Evolutionary conservation across 2,113 vertebrate genomes (phyloP), one percentile per base, ranked within the genome.

Genomic region (Pimephales promelas): DNA sequence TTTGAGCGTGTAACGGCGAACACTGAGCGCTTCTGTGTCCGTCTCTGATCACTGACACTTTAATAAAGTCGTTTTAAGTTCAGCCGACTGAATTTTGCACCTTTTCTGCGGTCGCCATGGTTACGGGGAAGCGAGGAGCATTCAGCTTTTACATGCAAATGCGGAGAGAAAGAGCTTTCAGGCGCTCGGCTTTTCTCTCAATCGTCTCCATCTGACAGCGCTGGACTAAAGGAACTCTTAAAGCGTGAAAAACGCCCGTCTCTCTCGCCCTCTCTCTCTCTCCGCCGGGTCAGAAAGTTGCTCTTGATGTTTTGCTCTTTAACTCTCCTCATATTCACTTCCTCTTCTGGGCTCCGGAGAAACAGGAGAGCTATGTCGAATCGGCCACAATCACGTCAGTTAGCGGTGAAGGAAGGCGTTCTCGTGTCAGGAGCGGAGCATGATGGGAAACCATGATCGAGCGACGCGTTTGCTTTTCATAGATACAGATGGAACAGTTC

Each of bases 61-160:
- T 99, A 97, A 99, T 99, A 97, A 97, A 99, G 97, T 98, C 95
- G 95, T 96, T 96, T 96, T 94, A 96, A 97, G 97, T 98, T 96
- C 96, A 96, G 94, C 93, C 93, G 95, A 97, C 97, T 97, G 96
- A 97, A 97, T 98, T 96, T 98, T 96, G 96, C 91, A 96, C 96
- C 95, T 96, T 98, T 97, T 95, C 95, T 94, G 91, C 92, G 94
- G 97, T 99, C 96, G 95, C 97, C 96, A 97, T 99, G 97, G 96
- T 92, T 96, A 96, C 96, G 84, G 92, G 90, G 93, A 95, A 96
- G 94, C 90, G 90, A 95, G 95, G 93, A 93, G 92, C 91, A 96
- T 98, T 96, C 95, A 96, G 91, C 96, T 97, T 98, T 98, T 96
- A 96, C 96, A 98, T 97, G 96, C 95, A 97, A 96, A 97, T 98